phyloP scores from a whole-genome alignment of 2,888 invertebrate species.

The Gasteruption jaculator region DNA sequence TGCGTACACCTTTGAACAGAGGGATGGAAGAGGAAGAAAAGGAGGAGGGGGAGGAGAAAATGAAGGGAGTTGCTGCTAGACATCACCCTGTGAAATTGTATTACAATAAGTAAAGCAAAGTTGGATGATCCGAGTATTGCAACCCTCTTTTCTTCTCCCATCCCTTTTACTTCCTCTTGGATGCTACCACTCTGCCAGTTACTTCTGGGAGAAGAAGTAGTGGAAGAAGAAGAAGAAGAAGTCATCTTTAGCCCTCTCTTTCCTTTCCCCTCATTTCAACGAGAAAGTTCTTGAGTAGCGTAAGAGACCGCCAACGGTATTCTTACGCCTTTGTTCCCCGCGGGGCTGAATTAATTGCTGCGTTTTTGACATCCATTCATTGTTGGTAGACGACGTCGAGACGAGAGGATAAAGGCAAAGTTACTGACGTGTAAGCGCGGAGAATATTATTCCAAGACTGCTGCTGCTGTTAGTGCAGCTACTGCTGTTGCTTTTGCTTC shows the following conservation, averaged over 20 bases:
- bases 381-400: conserved; percentile 37
- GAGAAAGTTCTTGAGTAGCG: conserved; percentile 42
- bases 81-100: conserved; percentile 47
- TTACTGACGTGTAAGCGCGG: conserved; percentile 24
- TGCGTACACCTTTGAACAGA: too few relatives aligned
- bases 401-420: conserved; percentile 40
- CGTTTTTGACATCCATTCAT: conserved; percentile 50
- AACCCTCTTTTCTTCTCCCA: conserved; percentile 27
- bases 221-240: too few relatives aligned
- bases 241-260: conserved; percentile 24
- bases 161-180: conserved; percentile 23
- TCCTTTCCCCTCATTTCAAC: conserved; percentile 29
- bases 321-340: conserved; percentile 46
- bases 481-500: too few relatives aligned
- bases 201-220: too few relatives aligned
- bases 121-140: conserved; percentile 46
- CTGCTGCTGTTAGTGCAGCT: too few relatives aligned
- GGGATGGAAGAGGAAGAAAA: conserved; percentile 20
- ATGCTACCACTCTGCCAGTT: conserved; percentile 38
- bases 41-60: conserved; percentile 14
- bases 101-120: conserved; percentile 46
- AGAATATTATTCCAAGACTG: too few relatives aligned
- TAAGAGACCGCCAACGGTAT: conserved; percentile 35
- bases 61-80: conserved; percentile 9
- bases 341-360: conserved; percentile 48